A percentile compares a stretch with the other conserved stretches of the same genome.
phyloP scores from a whole-genome alignment of 2,113 vertebrate species.

The Lonchura striata region DNA sequence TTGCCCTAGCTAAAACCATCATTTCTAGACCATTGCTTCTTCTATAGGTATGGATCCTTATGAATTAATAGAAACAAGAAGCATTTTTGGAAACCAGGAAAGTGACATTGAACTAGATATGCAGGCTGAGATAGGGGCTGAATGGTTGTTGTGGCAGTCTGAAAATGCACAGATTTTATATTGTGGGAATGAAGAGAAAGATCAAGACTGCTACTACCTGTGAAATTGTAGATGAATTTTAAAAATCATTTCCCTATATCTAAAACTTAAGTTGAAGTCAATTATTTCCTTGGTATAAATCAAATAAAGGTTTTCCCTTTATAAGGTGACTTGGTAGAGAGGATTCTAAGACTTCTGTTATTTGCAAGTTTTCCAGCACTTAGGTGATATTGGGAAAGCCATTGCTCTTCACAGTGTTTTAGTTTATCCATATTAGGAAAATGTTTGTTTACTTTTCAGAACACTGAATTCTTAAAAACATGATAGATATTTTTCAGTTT shows the following conservation, averaged over 20 bases:
- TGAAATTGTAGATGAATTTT: not conserved
- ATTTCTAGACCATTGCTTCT: not conserved
- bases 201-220: not conserved
- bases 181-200: not conserved
- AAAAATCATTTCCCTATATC: not conserved
- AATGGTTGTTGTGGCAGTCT: not conserved
- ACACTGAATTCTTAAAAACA: not conserved
- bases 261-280: not conserved
- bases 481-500: not conserved
- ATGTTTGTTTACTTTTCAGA: not conserved
- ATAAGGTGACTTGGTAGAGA: not conserved
- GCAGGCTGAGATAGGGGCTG: not conserved
- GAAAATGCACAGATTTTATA: not conserved
- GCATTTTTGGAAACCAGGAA: not conserved
- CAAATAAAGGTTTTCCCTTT: not conserved
- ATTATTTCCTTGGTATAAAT: not conserved
- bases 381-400: not conserved
- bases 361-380: not conserved
- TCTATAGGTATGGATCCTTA: not conserved
- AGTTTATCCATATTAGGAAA: not conserved
- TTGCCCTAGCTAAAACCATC: not conserved
- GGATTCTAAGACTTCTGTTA: not conserved
- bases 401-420: not conserved
- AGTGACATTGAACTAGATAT: not conserved
- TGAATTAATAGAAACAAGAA: not conserved